Base-by-base conservation (phyloP, 2,113 vertebrate genomes). In the Rhinopomastus cyanomelas region DNA sequence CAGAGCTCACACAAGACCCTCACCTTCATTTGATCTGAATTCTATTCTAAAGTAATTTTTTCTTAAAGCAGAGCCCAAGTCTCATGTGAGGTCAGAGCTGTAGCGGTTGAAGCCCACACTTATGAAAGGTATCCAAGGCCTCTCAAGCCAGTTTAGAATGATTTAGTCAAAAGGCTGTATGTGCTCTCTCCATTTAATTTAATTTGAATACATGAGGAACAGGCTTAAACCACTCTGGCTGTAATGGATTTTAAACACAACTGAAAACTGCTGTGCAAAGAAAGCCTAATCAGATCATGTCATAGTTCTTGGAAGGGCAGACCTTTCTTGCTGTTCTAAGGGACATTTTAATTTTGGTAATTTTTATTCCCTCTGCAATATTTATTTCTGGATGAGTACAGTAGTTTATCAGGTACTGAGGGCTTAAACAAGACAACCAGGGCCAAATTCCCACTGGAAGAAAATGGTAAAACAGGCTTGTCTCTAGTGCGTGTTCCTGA, bases 181-280 rank as follows among this genome's bases (percentile, higher is more conserved):
- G 42, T 72, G 59, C 39, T 61, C 62, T 85, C 60, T 71, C 59
- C 48, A 34, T 59, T 94, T 49, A 59, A 46, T 65, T 74, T 69
- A 53, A 55, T 65, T 87, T 69, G 59, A 80, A 61, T 51, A 67
- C 14, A 14, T 16, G 71, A 85, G 71, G 52, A 83, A 71, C 11
- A 82, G 44, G n/a, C 42, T 92, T 84, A 81, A 88, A 62, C 14
- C 61, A 30, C 36, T 69, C 42, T 65, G 57, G 19, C 59, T 76
- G 12, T 84, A 90, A 76, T 62, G 62, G 42, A 81, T 68, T 95
- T 91, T 76, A 81, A 87, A 88, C 71, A 66, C 78, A 37, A 85
- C 26, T 52, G 34, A 76, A 79, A 85, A 73, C 56, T 17, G 42
- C 2, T 89, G 32, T 67, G 34, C 23, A 77, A 51, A 80, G 59